Percentiles rank a stretch among this genome's conserved stretches.
phyloP scores from a whole-genome alignment of 37 sponge, comb jelly and placozoan species.

The Axinella damicornis region DNA sequence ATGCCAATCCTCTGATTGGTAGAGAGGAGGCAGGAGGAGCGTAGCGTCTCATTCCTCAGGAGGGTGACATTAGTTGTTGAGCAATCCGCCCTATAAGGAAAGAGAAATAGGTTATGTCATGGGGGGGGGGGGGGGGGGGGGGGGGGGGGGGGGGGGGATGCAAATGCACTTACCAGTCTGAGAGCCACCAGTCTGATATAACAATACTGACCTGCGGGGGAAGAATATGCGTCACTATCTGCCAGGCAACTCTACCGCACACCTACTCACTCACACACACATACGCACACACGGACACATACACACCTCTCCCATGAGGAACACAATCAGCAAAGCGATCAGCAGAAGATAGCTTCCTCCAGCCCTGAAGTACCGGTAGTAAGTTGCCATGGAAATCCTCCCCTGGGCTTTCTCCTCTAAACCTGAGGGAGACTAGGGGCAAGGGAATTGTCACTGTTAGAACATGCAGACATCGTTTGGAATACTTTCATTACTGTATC shows the following conservation, averaged over 20 bases:
- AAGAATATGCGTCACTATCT: too few relatives aligned
- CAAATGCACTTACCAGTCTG: constrained; percentile 65
- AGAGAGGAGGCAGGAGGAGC: constrained; percentile 21
- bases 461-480: too few relatives aligned
- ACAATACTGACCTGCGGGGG: constrained; percentile 42
- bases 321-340: constrained; percentile 11
- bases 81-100: constrained; percentile 53
- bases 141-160: background rate
- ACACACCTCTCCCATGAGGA: constrained; percentile 67
- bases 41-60: background rate
- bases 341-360: constrained; percentile 49
- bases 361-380: constrained; percentile 59
- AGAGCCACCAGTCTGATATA: constrained; percentile 76
- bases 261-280: background rate
- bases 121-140: background rate
- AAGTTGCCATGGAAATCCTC: constrained; percentile 55
- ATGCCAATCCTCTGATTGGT: constrained; percentile 40
- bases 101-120: background rate
- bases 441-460: too few relatives aligned
- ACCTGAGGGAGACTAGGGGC: too few relatives aligned
- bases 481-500: too few relatives aligned
- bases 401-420: constrained; percentile 60
- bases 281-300: background rate
- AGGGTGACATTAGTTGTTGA: background rate
- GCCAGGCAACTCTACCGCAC: too few relatives aligned